Conservation (phyloP, 1,140 invertebrate genomes). For the Pissodes strobi region DNA sequence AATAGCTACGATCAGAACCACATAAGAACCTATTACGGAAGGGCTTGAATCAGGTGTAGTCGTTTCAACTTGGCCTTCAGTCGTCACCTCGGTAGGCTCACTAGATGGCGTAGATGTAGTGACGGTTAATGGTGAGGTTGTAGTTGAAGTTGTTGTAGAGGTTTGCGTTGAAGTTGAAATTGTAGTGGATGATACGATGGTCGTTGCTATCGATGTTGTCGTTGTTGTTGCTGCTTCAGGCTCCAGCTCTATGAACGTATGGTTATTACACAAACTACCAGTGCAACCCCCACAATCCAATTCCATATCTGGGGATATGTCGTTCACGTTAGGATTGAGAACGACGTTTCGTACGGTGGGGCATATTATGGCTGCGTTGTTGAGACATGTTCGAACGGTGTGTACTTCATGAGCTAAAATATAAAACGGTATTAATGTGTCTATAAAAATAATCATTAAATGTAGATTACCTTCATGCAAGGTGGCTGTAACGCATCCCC, state of each 20-base stretch:
- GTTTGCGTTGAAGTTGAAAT: no score
- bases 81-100: no score
- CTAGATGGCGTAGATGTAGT: no score
- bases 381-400: slow-evolving; percentile 1
- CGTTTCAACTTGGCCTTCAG: no score
- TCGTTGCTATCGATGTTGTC: no score
- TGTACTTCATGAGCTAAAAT: slow-evolving; percentile 11
- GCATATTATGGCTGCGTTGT: slow-evolving; percentile 1
- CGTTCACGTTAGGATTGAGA: background rate
- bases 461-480: slow-evolving; percentile 10
- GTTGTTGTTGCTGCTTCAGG: no score
- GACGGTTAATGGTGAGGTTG: no score
- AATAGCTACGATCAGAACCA: no score
- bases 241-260: background rate
- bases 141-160: no score
- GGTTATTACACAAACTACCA: background rate
- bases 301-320: background rate
- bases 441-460: background rate
- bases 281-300: slow-evolving; percentile 10
- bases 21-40: no score
- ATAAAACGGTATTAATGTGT: background rate
- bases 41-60: no score
- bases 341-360: background rate
- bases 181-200: no score
- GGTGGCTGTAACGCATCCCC: slow-evolving; percentile 14